Percentiles rank a stretch among this genome's conserved stretches.
Evolutionary conservation across 2,797 vertebrate species (phyloP).

Genomic region (Spatula versicolor): DNA sequence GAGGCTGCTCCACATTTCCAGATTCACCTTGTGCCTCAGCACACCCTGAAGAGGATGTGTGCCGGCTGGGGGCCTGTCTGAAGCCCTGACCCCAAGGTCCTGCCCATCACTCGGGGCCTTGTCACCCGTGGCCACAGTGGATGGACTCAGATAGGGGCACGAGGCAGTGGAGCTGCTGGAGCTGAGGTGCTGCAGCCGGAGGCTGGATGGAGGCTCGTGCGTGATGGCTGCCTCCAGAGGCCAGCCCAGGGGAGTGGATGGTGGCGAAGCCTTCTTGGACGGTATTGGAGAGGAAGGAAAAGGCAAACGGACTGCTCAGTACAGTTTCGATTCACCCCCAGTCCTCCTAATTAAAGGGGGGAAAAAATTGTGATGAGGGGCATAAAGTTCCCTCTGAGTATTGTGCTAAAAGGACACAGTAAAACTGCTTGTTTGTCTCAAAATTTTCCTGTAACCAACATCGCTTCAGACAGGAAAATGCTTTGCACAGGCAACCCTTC

Average conservation of each 20-base stretch:
- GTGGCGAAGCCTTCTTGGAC: background rate
- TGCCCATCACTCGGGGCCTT: background rate
- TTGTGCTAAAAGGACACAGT: background rate
- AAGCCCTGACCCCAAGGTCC: background rate
- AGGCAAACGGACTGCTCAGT: background rate
- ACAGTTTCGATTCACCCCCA: background rate
- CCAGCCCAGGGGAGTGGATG: background rate
- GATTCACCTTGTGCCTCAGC: background rate
- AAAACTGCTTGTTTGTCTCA: background rate
- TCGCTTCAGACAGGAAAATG: background rate
- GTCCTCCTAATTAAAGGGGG: background rate
- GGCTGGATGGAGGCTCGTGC: background rate
- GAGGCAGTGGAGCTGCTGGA: background rate
- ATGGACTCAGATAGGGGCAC: background rate
- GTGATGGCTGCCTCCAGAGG: background rate
- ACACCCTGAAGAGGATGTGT: fast-evolving
- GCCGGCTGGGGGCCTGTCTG: fast-evolving
- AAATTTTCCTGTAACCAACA: background rate
- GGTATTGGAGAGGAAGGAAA: background rate
- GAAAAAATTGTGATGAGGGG: background rate
- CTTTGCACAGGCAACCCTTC: constrained; percentile 42
- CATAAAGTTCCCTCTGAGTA: background rate
- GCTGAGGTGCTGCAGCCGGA: background rate
- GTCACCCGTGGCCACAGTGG: background rate
- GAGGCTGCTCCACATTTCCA: background rate